Percentiles rank a stretch among this genome's conserved stretches.
Evolutionary conservation across 2,113 vertebrate species (phyloP).

Genomic region (Mesocricetus auratus): DNA sequence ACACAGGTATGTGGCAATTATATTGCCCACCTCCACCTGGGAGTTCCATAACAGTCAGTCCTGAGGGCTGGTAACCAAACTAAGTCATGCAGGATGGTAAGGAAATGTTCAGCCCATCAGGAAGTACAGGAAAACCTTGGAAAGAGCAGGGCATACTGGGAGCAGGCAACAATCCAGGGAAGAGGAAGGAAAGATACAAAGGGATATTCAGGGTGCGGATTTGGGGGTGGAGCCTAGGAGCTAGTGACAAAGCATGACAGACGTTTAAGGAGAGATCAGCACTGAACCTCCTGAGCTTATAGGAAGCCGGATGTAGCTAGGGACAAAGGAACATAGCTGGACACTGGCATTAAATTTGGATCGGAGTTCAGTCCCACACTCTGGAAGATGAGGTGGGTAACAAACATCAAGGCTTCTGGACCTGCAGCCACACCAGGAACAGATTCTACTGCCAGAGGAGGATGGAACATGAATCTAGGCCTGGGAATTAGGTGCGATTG

Average conservation of each 20-base stretch:
- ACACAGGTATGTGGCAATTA: not conserved
- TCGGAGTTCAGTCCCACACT: not conserved
- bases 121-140: not conserved
- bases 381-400: not conserved
- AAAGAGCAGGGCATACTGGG: rapidly evolving
- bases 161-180: not conserved
- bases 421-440: not conserved
- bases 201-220: not conserved
- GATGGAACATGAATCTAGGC: too few species aligned
- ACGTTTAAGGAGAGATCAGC: not conserved
- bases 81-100: not conserved
- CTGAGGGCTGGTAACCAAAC: not conserved
- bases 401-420: not conserved
- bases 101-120: not conserved
- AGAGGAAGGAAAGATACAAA: not conserved
- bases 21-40: not conserved
- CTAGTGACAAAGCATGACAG: not conserved
- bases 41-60: not conserved
- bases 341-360: rapidly evolving
- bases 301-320: not conserved
- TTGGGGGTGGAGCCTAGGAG: not conserved
- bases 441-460: not conserved
- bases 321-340: not conserved
- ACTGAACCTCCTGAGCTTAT: not conserved
- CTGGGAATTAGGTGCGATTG: not conserved